Percentiles rank a stretch among this genome's conserved stretches.
These are phyloP conservation scores for Argynnis bischoffii DNA, from an alignment of 2,888 invertebrate genomes.

Conservation along the genomic window DNA sequence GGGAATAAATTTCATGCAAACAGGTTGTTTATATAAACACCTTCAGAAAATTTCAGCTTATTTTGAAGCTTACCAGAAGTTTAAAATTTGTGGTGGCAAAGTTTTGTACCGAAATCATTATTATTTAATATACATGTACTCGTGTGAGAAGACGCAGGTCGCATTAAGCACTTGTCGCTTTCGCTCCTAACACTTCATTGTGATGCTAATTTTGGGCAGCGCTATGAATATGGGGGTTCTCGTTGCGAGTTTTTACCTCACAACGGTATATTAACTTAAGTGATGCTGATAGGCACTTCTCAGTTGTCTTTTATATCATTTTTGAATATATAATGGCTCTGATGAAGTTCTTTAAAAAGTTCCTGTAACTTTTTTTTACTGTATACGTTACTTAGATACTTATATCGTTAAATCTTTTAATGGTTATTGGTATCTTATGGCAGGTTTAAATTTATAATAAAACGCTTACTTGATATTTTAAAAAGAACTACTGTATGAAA, in stretches of 20 bases:
- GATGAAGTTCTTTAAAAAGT: conserved; percentile 27
- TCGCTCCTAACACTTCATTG: conserved; percentile 77
- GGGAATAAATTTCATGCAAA: neutral
- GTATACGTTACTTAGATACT: too few relatives aligned
- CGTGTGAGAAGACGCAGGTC: conserved; percentile 72
- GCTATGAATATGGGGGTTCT: conserved; percentile 77
- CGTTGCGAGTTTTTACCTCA: conserved; percentile 73
- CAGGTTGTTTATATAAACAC: conserved; percentile 22
- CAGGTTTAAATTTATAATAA: too few relatives aligned
- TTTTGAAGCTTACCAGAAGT: conserved; percentile 54
- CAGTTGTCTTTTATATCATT: conserved; percentile 78
- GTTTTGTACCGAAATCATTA: conserved; percentile 75
- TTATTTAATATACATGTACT: conserved; percentile 70
- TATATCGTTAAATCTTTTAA: too few relatives aligned
- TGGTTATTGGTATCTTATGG: too few relatives aligned
- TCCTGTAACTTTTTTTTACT: too few relatives aligned
- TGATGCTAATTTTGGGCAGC: conserved; percentile 80
- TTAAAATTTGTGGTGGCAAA: conserved; percentile 63
- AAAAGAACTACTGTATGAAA: too few relatives aligned
- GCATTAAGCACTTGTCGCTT: conserved; percentile 73
- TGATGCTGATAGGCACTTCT: conserved; percentile 74
- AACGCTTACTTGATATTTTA: too few relatives aligned
- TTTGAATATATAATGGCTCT: conserved; percentile 64
- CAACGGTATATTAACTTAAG: conserved; percentile 79
- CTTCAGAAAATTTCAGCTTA: conserved; percentile 52